Evolutionary conservation across 1,140 invertebrate genomes (phyloP), one percentile per base, ranked within the genome.

Genomic region (Amyelois transitella): DNA sequence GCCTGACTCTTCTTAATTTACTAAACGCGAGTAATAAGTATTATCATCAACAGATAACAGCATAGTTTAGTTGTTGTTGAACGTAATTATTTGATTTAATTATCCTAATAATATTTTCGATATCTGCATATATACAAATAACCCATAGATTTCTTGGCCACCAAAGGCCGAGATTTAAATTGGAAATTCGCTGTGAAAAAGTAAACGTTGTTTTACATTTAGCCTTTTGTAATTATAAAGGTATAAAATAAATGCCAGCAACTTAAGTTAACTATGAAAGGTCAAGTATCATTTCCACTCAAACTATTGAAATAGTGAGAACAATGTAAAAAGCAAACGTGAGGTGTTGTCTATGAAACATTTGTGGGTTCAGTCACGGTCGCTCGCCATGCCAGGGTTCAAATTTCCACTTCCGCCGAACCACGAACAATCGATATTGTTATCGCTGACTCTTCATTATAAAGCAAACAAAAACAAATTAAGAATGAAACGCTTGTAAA

Each of bases 401-500:
- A 73, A 73, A 80, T 81, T 76, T 78, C 77, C 65, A 81, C 80
- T 78, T 83, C 80, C 77, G 78, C 62, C 62, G 64, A 62, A 69
- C 65, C 67, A 72, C 69, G 66, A 69, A 83, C 72, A 81, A 82
- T 81, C 76, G 75, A 80, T 80, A 80, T 77, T 77, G 76, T 77
- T 80, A 72, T 73, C 71, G 64, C 58, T 63, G 66, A 68, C 67
- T 69, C 69, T 77, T 74, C 71, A 70, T 72, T 75, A 68, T 69
- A 72, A 77, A 72, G 57, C 66, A 72, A 75, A 77, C 69, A 77
- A 77, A 73, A 76, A 73, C 64, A 73, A 77, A 74, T 69, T 74
- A 69, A 69, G 52, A 64, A 62, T 60, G 50, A 59, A 63, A 59
- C n/a, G 10, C 32, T 51, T 22, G 53, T 43, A 52, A 64, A 66